These are phyloP conservation scores for Epistrophella euchroma DNA, from an alignment of 2,888 invertebrate species.

Conservation along the genomic window DNA sequence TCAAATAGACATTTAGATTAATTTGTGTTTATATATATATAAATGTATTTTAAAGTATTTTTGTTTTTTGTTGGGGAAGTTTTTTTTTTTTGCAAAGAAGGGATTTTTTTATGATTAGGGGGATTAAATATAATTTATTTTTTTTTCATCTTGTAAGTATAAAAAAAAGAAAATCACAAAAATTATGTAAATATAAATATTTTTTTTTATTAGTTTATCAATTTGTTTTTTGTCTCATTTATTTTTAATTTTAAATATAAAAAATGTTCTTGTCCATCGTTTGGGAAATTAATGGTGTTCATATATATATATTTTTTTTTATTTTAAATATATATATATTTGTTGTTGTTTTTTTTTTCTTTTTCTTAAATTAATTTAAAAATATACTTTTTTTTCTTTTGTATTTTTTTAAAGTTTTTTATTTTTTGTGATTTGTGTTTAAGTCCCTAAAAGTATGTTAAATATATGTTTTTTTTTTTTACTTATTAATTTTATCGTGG, in stretches of 20 bases:
- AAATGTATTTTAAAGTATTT: constrained; percentile 50
- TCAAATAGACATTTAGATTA: constrained; percentile 70
- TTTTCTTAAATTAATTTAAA: constrained; percentile 67
- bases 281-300: constrained; percentile 69
- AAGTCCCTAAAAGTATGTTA: constrained; percentile 76
- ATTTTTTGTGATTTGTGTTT: constrained; percentile 73
- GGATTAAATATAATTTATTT: constrained; percentile 47
- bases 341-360: constrained; percentile 50
- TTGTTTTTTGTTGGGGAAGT: constrained; percentile 5
- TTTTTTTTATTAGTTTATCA: constrained; percentile 58
- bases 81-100: constrained; percentile 49
- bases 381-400: constrained; percentile 69
- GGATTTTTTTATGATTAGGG: constrained; percentile 36
- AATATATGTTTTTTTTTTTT: constrained; percentile 61
- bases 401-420: constrained; percentile 52
- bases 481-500: constrained; percentile 55
- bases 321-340: constrained; percentile 50
- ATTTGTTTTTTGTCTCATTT: constrained; percentile 50
- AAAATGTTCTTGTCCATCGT: constrained; percentile 68
- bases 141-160: constrained; percentile 54
- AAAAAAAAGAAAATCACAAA: constrained; percentile 69
- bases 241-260: constrained; percentile 71
- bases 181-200: constrained; percentile 72
- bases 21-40: constrained; percentile 61
- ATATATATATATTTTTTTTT: constrained; percentile 52